A percentile compares a stretch with the other conserved stretches of the same genome.
Conservation (phyloP, 2,888 invertebrate genomes). For the Machimus atricapillus region DNA sequence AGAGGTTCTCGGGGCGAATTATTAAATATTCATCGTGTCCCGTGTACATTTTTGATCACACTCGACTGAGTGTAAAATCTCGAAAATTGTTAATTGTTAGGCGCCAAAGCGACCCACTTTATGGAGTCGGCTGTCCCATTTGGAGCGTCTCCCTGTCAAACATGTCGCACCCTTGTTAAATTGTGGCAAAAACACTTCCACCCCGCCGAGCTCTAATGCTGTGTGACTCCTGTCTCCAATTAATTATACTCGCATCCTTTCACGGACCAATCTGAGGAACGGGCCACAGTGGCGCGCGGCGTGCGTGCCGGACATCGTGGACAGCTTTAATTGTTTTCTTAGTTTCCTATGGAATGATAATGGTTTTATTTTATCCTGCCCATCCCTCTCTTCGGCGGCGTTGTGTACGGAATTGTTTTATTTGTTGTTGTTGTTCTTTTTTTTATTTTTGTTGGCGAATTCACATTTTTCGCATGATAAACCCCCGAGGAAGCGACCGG, state of each 20-base stretch:
- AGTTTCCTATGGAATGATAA: neutral
- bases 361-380: neutral
- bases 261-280: neutral
- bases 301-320: neutral
- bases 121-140: neutral
- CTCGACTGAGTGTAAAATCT: neutral
- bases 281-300: neutral
- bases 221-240: constrained; percentile 11
- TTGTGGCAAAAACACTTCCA: constrained; percentile 32
- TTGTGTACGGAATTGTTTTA: neutral
- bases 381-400: neutral
- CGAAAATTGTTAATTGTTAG: neutral
- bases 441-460: neutral
- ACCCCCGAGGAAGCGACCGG: neutral
- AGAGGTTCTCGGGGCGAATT: neutral
- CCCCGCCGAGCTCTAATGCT: neutral
- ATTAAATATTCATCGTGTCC: neutral
- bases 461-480: constrained; percentile 1
- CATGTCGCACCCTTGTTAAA: constrained; percentile 25
- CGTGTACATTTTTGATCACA: neutral
- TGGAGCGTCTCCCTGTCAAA: constrained; percentile 7
- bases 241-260: constrained; percentile 29
- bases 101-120: neutral
- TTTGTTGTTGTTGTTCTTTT: neutral
- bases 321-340: neutral